A percentile compares a stretch with the other conserved stretches of the same genome.
Conservation (phyloP, 2,113 vertebrate genomes). For the Argyrosomus japonicus region DNA sequence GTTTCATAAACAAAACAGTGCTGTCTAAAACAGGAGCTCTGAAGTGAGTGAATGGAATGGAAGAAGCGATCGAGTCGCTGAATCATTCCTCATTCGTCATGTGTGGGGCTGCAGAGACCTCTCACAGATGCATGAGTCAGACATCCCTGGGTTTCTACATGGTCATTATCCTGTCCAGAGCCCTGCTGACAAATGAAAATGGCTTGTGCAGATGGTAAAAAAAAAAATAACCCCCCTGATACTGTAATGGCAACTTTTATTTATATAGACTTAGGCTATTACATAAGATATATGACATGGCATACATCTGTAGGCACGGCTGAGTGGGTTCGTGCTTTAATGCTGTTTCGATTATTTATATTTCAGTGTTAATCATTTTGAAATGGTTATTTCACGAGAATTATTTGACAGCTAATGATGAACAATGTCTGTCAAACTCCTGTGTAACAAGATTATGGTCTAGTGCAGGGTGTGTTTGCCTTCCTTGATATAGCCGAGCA, state of each 20-base stretch:
- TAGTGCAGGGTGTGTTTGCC: conserved; percentile 6
- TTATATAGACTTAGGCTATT: conserved; percentile 46
- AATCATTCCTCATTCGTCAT: background rate
- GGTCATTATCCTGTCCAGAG: conserved; percentile 56
- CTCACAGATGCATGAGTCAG: conserved; percentile 50
- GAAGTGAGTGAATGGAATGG: background rate
- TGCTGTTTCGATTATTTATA: conserved; percentile 16
- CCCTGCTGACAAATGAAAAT: conserved; percentile 61
- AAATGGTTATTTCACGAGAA: background rate
- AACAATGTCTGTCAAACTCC: background rate
- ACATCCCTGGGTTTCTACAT: conserved; percentile 52
- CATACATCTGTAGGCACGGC: background rate
- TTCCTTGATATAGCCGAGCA: background rate
- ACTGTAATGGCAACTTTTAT: conserved; percentile 35
- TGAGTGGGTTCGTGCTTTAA: background rate
- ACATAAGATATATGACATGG: conserved; percentile 13
- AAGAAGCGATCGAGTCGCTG: background rate
- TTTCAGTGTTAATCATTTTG: conserved; percentile 31
- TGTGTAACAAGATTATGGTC: conserved; percentile 4
- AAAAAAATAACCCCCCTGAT: conserved; percentile 39
- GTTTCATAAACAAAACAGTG: background rate
- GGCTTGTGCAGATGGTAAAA: conserved; percentile 51
- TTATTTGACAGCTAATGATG: conserved; percentile 17
- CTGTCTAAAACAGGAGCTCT: background rate
- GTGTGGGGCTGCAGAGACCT: conserved; percentile 31